Base-by-base conservation (phyloP, 2,888 invertebrate genomes). In the Troglohyphantes excavatus region DNA sequence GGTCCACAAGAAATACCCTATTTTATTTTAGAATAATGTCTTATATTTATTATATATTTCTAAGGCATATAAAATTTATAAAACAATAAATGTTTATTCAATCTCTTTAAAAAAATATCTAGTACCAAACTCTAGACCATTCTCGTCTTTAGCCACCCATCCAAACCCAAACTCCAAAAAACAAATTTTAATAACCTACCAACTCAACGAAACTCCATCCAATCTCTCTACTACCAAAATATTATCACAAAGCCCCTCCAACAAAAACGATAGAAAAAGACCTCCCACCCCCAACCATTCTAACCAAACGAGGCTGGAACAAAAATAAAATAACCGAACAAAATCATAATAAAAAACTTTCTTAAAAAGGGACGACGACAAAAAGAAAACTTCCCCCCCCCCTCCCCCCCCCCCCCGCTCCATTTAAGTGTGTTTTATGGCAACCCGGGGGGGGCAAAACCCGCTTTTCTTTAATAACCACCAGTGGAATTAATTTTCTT, bases 391-490 rank as follows among this genome's bases (percentile, higher is more conserved):
- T 2, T 46, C 17, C 43, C 27, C 68, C 70, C 19, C 2, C 73
- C 39, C 70, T 68, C 21, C 67, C 2, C 23, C 59, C n/a, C n/a
- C 11, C n/a, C 59, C 17, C 9, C 27, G 29, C 9, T 19, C 29
- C 19, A 75, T 83, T 83, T 73, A 73, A 83, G 83, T 83, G 29
- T 83, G 83, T 83, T 83, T 83, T 83, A 83, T 83, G 83, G 73
- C 73, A 27, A 83, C 33, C 59, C 68, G 3, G 33, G 27, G 13
- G 7, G 61, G 33, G 9, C 27, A 17, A 21, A 13, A 53, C 72
- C 65, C 73, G 65, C 59, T 83, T 83, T 83, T 83, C 83, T 83
- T 83, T 83, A 83, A 83, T 83, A 83, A 83, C 83, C 73, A 65
- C 83, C 73, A 65, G 72, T 73, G 27, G 83, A 83, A 83, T 83